Conservation (phyloP, 2,113 vertebrate species). For the Rhinoderma darwinii region DNA sequence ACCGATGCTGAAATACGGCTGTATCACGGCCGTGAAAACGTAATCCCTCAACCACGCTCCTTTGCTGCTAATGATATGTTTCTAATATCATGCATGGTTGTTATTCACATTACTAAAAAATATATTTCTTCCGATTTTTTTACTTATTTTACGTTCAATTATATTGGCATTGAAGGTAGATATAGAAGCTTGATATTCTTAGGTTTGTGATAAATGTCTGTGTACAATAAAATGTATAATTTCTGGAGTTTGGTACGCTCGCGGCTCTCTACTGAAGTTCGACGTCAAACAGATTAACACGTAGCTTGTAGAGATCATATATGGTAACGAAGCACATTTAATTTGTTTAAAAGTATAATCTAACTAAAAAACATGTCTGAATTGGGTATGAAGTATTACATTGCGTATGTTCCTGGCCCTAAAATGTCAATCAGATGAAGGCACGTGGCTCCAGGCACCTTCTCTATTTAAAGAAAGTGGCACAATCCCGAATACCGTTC, state of each 20-base stretch:
- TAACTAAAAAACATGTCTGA: neutral
- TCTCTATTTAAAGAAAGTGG: constrained; percentile 38
- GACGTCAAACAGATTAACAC: neutral
- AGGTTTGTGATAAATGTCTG: too few relatives aligned
- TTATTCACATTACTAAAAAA: neutral
- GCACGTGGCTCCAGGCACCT: constrained; percentile 29
- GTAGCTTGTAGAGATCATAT: neutral
- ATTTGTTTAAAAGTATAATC: neutral
- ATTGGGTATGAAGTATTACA: neutral
- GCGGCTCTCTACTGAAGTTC: neutral
- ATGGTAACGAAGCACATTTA: neutral
- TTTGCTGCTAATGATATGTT: neutral
- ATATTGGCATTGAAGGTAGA: neutral
- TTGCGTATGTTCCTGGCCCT: neutral
- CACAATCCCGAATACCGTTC: constrained; percentile 29
- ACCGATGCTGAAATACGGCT: too few relatives aligned
- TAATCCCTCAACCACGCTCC: too few relatives aligned
- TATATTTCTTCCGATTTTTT: neutral
- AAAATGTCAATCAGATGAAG: constrained; percentile 7
- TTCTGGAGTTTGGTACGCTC: neutral
- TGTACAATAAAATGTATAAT: neutral
- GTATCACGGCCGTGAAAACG: too few relatives aligned
- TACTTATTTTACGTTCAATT: neutral
- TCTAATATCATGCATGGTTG: neutral
- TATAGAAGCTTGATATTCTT: too few relatives aligned